Evolutionary conservation across 2,888 invertebrate species (phyloP).

Genomic region (Tipula lateralis): DNA sequence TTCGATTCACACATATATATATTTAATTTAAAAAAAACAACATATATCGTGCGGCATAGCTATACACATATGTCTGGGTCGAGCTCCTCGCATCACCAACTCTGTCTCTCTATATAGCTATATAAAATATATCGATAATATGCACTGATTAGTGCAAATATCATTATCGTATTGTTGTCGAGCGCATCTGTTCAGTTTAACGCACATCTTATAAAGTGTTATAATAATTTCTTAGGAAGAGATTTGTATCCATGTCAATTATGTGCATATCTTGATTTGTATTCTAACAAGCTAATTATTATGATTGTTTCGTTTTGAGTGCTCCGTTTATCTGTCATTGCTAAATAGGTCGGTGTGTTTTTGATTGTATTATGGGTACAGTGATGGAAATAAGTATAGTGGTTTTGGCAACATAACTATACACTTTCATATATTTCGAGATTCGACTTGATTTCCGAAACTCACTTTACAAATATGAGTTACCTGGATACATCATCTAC

Average conservation of each 20-base stretch:
- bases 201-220: too few relatives aligned
- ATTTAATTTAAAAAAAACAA: conserved; percentile 6
- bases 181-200: neutral
- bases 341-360: neutral
- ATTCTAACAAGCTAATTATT: neutral
- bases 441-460: too few relatives aligned
- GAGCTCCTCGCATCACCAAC: neutral
- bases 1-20: conserved; percentile 28
- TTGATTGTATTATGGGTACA: neutral
- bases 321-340: neutral
- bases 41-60: neutral
- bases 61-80: conserved; percentile 29
- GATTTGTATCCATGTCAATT: neutral
- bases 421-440: too few relatives aligned
- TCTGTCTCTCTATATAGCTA: neutral
- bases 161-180: neutral
- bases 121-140: neutral
- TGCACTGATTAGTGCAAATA: neutral
- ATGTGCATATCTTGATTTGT: conserved; percentile 16
- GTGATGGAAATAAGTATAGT: too few relatives aligned
- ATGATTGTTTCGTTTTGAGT: neutral
- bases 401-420: too few relatives aligned
- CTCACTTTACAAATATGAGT: too few relatives aligned
- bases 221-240: neutral
- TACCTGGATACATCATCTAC: too few relatives aligned